Evolutionary conservation across 2,888 invertebrate species (phyloP).

Genomic region (Diogma glabrata): DNA sequence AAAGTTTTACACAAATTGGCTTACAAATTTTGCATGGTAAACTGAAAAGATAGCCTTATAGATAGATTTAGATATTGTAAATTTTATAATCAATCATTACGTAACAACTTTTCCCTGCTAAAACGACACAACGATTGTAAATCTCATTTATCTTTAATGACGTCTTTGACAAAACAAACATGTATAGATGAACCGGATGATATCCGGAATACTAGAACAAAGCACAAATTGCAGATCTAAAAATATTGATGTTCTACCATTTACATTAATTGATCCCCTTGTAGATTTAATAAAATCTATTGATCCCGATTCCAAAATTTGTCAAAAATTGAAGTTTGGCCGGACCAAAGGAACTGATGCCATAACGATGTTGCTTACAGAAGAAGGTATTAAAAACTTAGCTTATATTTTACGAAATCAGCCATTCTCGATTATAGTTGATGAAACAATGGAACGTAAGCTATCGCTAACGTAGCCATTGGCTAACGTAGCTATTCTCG

Average conservation of each 20-base stretch:
- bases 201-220: background rate
- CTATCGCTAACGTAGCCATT: too few species aligned
- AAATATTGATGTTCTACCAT: slow-evolving; percentile 9
- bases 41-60: too few species aligned
- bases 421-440: too few species aligned
- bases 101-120: background rate
- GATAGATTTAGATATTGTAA: background rate
- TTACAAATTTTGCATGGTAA: too few species aligned
- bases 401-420: background rate
- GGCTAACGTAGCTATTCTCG: too few species aligned
- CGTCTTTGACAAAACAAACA: background rate
- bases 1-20: too few species aligned
- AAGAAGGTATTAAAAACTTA: slow-evolving; percentile 2
- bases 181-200: background rate
- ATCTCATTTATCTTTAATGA: background rate
- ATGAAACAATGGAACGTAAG: too few species aligned
- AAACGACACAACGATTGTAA: background rate
- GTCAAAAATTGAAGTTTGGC: slow-evolving; percentile 7
- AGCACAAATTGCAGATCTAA: background rate
- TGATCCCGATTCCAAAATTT: slow-evolving; percentile 1
- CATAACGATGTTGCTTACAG: slow-evolving; percentile 1
- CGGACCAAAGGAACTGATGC: slow-evolving; percentile 9
- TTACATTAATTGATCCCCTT: slow-evolving; percentile 5
- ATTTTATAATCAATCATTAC: background rate
- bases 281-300: background rate